Percentiles rank a stretch among this genome's conserved stretches.
Evolutionary conservation across 2,797 vertebrate genomes (phyloP).

Genomic region (Sarcoramphus papa): DNA sequence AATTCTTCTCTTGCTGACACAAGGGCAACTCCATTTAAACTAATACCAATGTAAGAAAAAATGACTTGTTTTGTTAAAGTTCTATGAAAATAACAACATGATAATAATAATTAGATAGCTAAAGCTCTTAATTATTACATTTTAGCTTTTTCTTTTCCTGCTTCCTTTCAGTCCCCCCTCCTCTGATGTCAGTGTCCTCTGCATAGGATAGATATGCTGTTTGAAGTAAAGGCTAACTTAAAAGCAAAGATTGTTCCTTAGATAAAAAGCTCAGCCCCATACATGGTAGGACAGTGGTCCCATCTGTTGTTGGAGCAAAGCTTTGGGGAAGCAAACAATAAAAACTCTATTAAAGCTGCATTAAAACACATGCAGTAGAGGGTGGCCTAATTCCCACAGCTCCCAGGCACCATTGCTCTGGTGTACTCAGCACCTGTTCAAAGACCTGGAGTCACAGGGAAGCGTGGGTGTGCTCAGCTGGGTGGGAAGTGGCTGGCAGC

Average conservation of each 20-base stretch:
- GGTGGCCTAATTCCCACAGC: background rate
- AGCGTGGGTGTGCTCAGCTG: background rate
- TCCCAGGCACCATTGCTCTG: background rate
- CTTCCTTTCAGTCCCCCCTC: background rate
- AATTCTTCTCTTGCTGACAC: background rate
- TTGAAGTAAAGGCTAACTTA: background rate
- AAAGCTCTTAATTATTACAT: background rate
- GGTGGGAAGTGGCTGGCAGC: background rate
- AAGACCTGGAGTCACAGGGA: background rate
- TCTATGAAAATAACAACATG: background rate
- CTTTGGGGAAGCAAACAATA: background rate
- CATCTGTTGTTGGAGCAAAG: background rate
- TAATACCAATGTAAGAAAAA: background rate
- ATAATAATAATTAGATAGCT: background rate
- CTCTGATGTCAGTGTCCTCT: background rate
- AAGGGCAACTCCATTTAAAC: background rate
- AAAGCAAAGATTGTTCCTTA: background rate
- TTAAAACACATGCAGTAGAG: background rate
- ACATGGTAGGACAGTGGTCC: background rate
- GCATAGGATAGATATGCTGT: background rate
- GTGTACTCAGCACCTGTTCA: background rate
- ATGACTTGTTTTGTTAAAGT: background rate
- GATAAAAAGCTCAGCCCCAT: background rate
- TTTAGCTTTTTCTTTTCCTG: background rate
- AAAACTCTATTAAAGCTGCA: background rate